phyloP scores from a whole-genome alignment of 2,888 invertebrate genomes.

The Eudasyphora cyanicolor region DNA sequence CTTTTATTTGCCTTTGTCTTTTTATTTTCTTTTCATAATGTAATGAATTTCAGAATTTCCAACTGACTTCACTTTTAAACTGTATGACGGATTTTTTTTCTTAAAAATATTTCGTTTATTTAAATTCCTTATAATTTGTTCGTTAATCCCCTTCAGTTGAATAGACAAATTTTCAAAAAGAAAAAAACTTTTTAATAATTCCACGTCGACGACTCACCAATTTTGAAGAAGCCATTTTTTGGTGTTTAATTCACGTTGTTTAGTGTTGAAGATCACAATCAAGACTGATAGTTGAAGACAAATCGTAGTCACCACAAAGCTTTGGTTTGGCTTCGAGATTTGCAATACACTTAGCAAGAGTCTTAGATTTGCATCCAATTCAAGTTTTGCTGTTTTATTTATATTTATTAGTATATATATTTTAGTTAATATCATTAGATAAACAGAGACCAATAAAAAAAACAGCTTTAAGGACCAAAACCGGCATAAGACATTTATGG shows the following conservation, averaged over 20 bases:
- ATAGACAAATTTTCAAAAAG: no score
- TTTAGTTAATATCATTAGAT: slow-evolving; percentile 43
- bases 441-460: slow-evolving; percentile 13
- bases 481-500: slow-evolving; percentile 45
- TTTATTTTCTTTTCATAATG: no score
- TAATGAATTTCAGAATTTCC: no score
- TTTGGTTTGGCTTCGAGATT: slow-evolving; percentile 52
- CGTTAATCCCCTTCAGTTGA: no score
- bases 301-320: slow-evolving; percentile 62
- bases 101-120: no score
- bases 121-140: no score
- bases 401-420: slow-evolving; percentile 40
- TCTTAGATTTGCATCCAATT: slow-evolving; percentile 32
- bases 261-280: slow-evolving; percentile 71
- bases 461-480: slow-evolving; percentile 23
- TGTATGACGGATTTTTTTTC: no score
- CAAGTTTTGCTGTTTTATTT: slow-evolving; percentile 7
- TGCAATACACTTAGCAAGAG: slow-evolving; percentile 50
- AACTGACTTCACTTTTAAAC: no score
- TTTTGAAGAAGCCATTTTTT: slow-evolving; percentile 72
- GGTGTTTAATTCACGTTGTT: slow-evolving; percentile 26
- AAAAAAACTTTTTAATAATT: background rate
- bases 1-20: no score
- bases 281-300: slow-evolving; percentile 71
- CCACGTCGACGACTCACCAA: slow-evolving; percentile 70